Evolutionary conservation across 2,797 vertebrate genomes (phyloP), one percentile per base, ranked within the genome.

Genomic region (Rhyacichthys aspro): DNA sequence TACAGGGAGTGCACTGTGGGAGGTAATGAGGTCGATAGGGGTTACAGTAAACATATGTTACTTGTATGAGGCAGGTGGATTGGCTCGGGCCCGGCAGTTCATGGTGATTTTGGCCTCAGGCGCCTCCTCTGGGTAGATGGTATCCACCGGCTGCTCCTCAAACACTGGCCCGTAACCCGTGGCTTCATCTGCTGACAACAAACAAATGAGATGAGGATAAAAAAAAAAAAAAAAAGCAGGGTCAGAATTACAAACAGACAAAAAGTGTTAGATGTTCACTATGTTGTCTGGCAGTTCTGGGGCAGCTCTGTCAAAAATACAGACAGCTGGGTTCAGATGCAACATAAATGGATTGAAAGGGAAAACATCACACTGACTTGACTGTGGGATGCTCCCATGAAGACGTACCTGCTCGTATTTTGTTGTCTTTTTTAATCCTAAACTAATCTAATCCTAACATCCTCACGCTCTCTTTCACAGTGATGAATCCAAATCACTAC

Each of bases 111-210:
- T 96, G 69, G 93, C 94, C 82, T 99, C 97, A 1, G 91, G 92
- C 16, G 95, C 96, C 86, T 99, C 98, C 82, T 98, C 96, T 0
- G 96, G 95, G 86, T 97, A 98, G 89, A 98, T 95, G 33, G 96
- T 97, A 86, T 98, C 94, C 47, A 94, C 90, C 15, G 98, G 98
- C 68, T 98, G 95, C 72, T 98, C 96, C 90, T 98, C 96, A 90
- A 99, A 98, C 87, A 98, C 94, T 0, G 97, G 98, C 56, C 98
- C 98, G 57, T 94, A 95, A 77, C 95, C 94, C 89, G 93, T 91
- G 75, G 93, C 90, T 82, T 95, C 94, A 34, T 96, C 95, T 95
- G 89, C 68, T 83, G 88, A 71, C 81, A 68, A 48, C 53, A 85
- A 69, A 73, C 68, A 76, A 70, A 78, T 19, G 11, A 64, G 45